A percentile compares a stretch with the other conserved stretches of the same genome.
phyloP scores from a whole-genome alignment of 2,888 invertebrate species.

The Drosophila multiciliata region DNA sequence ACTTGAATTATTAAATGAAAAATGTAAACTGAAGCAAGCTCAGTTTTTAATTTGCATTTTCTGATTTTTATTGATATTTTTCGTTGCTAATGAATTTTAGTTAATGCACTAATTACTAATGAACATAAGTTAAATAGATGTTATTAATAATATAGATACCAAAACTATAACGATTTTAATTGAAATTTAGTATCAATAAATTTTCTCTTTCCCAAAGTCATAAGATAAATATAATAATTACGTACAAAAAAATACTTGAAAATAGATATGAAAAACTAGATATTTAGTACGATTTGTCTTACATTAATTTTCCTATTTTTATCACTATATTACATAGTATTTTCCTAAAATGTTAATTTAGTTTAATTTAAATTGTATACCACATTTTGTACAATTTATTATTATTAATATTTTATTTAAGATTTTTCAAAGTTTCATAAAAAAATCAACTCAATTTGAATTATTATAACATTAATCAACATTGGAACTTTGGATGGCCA shows the following conservation, averaged over 20 bases:
- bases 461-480: background rate
- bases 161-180: background rate
- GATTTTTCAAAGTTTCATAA: background rate
- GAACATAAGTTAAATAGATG: background rate
- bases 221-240: accelerated
- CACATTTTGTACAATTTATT: background rate
- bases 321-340: background rate
- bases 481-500: background rate
- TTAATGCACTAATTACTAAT: background rate
- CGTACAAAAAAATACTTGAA: background rate
- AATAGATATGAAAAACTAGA: background rate
- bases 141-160: background rate
- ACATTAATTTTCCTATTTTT: background rate
- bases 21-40: background rate
- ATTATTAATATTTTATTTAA: background rate
- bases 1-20: background rate
- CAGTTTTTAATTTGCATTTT: background rate
- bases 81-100: background rate
- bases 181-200: background rate
- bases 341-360: background rate
- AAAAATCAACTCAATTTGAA: background rate
- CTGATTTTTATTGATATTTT: background rate
- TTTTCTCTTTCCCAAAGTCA: background rate
- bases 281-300: background rate
- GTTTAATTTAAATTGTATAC: background rate